Base-by-base conservation (phyloP, 2,113 vertebrate species). In the Tupaia chinensis region DNA sequence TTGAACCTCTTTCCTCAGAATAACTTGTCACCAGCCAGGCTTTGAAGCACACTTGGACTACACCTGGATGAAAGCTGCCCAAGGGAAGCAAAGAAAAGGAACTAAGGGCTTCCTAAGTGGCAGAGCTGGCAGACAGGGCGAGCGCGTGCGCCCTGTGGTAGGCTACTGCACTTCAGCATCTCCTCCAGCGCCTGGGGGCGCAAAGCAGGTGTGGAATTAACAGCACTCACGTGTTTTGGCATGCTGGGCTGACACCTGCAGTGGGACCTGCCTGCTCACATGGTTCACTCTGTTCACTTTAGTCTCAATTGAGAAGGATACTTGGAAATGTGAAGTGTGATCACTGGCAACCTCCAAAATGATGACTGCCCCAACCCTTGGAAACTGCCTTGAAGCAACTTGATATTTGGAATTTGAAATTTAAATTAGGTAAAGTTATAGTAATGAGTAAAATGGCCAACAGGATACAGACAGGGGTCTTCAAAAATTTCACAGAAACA, bases 401-500 rank as follows among this genome's bases (percentile, higher is more conserved):
- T 80, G n/a, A 79, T 34, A 83, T 83, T 14, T 8, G 34, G 29
- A 66, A 56, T 88, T 88, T 86, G 60, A 88, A 91, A 88, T 96
- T 90, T 87, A 88, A 85, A 81, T 91, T 88, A 84, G 82, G 20
- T 54, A 76, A 27, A 44, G 44, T 44, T 44, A 44, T 5, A 8
- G 9, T 72, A 84, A 85, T 27, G 73, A 81, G 60, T 68, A 91
- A 53, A 87, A 32, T 29, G 72, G 19, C 54, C 72, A 53, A 58
- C 7, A 73, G 5, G 60, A 11, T 44, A 44, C 44, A 44, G 44
- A 44, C 44, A 44, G 44, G 44, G 44, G 44, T 44, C 44, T 44
- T 44, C 5, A 44, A 44, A 44, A 44, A 44, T 44, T 44, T 4
- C 44, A 44, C 44, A 44, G 44, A 44, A 44, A 44, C 5, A 44